phyloP scores from a whole-genome alignment of 2,888 invertebrate species.

The Andrena minutula region DNA sequence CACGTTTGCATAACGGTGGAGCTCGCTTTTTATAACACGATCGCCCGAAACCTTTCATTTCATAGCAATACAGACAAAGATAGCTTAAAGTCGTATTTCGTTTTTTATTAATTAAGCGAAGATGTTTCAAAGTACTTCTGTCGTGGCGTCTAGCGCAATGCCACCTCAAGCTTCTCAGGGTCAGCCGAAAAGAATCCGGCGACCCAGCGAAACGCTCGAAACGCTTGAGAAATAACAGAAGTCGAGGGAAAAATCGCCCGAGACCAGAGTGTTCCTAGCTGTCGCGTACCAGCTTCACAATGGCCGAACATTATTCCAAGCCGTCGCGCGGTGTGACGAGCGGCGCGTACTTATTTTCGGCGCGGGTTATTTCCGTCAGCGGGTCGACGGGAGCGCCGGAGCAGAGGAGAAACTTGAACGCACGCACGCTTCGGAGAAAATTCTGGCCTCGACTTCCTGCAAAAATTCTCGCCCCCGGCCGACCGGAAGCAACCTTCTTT shows the following conservation, averaged over 20 bases:
- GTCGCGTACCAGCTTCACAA: conserved; percentile 65
- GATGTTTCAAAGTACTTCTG: no score
- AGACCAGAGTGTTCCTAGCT: not conserved
- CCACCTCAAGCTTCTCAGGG: no score
- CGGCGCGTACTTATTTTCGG: conserved; percentile 80
- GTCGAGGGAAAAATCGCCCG: not conserved
- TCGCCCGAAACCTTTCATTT: not conserved
- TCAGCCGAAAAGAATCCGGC: not conserved
- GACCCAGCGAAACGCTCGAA: not conserved
- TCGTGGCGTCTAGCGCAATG: no score
- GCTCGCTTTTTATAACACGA: conserved; percentile 45
- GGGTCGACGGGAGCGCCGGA: conserved; percentile 60
- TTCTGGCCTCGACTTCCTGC: conserved; percentile 49
- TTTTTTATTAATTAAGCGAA: not conserved
- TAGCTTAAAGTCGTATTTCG: not conserved
- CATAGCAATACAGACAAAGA: no score
- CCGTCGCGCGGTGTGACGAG: conserved; percentile 77
- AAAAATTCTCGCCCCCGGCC: conserved; percentile 13
- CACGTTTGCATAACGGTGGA: conserved; percentile 60
- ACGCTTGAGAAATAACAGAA: not conserved
- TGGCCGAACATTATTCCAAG: conserved; percentile 77
- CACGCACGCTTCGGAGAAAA: conserved; percentile 56
- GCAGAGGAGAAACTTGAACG: conserved; percentile 68
- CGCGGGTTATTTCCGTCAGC: conserved; percentile 76
- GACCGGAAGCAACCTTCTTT: not conserved